These are phyloP conservation scores for Caenorhabditis tropicalis DNA, from an alignment of 1,140 invertebrate species.

Conservation along the genomic window DNA sequence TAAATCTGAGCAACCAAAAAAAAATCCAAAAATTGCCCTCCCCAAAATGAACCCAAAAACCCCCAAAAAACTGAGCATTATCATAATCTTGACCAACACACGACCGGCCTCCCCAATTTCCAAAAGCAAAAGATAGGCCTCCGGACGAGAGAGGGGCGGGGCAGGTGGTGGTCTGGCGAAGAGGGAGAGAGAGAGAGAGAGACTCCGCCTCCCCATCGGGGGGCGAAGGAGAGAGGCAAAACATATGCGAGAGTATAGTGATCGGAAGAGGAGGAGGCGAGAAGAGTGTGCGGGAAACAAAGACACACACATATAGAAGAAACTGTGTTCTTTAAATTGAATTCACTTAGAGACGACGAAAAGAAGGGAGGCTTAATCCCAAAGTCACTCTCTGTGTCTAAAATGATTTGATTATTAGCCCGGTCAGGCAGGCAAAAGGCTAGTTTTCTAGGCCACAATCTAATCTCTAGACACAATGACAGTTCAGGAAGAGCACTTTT, in stretches of 20 bases:
- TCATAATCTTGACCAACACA: too few relatives aligned
- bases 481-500: too few relatives aligned
- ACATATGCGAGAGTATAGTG: slow-evolving; percentile 22
- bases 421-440: too few relatives aligned
- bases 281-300: background rate
- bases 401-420: slow-evolving; percentile 36
- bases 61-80: too few relatives aligned
- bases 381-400: background rate
- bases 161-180: background rate
- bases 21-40: too few relatives aligned
- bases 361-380: background rate
- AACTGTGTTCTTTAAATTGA: background rate
- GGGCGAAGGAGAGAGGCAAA: background rate
- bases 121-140: background rate
- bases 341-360: background rate
- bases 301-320: background rate
- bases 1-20: too few relatives aligned
- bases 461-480: too few relatives aligned
- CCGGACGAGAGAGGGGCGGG: background rate
- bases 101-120: too few relatives aligned
- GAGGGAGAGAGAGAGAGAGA: background rate
- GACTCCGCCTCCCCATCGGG: background rate
- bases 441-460: too few relatives aligned
- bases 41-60: too few relatives aligned
- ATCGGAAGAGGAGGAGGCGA: background rate